Conservation (phyloP, 2,888 invertebrate genomes). For the Linyphia triangularis region DNA sequence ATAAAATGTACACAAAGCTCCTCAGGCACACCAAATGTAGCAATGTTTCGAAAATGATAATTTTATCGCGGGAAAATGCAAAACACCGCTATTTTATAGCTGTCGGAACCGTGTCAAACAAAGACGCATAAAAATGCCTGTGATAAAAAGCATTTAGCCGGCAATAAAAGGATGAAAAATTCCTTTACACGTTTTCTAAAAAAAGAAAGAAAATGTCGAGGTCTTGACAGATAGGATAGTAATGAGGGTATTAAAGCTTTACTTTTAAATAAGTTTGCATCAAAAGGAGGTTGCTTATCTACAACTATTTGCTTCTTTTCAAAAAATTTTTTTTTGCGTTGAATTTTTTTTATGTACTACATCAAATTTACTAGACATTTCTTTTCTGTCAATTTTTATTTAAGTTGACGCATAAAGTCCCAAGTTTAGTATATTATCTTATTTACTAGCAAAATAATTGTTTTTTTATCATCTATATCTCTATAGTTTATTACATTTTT, state of each 20-base stretch:
- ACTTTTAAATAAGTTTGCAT: background rate
- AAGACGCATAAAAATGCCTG: background rate
- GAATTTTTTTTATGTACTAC: background rate
- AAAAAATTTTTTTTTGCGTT: background rate
- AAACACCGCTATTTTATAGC: conserved; percentile 12
- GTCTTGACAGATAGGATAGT: background rate
- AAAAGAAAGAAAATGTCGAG: background rate
- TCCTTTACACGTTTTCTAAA: background rate
- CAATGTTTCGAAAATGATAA: conserved; percentile 31
- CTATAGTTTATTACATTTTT: too few relatives aligned
- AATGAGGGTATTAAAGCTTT: background rate
- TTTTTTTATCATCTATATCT: too few relatives aligned
- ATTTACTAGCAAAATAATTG: too few relatives aligned
- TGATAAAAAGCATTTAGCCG: conserved; percentile 3
- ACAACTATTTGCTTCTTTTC: background rate
- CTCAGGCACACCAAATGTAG: background rate
- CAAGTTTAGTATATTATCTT: too few relatives aligned
- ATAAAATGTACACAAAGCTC: background rate
- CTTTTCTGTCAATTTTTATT: too few relatives aligned
- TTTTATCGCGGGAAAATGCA: conserved; percentile 9
- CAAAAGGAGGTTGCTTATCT: background rate
- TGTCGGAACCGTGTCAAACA: background rate
- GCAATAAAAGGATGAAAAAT: background rate
- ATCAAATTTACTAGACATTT: background rate
- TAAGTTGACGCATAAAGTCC: too few relatives aligned